These are phyloP conservation scores for Trichonephila clavata DNA, from an alignment of 1,140 invertebrate genomes.

Conservation along the genomic window DNA sequence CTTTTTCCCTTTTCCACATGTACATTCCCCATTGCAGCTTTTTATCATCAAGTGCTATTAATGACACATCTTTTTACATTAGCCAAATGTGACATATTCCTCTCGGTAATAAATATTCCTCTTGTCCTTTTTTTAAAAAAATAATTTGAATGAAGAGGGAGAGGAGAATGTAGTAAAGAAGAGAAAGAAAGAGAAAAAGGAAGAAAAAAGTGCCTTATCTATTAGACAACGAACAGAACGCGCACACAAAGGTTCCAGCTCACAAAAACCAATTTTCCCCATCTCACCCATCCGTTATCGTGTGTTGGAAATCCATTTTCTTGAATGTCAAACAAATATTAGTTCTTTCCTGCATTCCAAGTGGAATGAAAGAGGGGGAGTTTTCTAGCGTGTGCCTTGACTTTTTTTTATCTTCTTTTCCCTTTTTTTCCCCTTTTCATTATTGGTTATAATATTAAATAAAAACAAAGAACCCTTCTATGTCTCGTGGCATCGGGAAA, in stretches of 20 bases:
- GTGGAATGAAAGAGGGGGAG: not conserved
- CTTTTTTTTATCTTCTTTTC: not conserved
- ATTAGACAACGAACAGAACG: not conserved
- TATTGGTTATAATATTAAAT: constrained; percentile 48
- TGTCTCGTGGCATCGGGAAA: not conserved
- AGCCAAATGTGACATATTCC: not conserved
- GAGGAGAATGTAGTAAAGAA: not conserved
- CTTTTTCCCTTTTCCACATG: not conserved
- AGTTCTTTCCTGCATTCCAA: not conserved
- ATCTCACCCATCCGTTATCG: not conserved
- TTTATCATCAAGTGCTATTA: not conserved
- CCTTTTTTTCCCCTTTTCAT: not conserved
- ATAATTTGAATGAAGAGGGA: too few species aligned
- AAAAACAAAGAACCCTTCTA: constrained; percentile 7
- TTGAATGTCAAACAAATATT: constrained; percentile 39
- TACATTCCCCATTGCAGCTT: not conserved
- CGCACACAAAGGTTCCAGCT: not conserved
- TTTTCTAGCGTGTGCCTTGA: not conserved
- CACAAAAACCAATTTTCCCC: constrained; percentile 3
- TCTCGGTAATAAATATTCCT: not conserved
- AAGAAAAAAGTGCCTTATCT: not conserved
- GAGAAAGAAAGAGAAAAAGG: not conserved
- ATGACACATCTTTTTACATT: not conserved
- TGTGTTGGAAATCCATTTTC: not conserved
- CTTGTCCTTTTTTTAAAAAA: not conserved